Percentiles rank a stretch among this genome's conserved stretches.
Conservation (phyloP, 2,797 vertebrate species). For the Dermochelys coriacea region DNA sequence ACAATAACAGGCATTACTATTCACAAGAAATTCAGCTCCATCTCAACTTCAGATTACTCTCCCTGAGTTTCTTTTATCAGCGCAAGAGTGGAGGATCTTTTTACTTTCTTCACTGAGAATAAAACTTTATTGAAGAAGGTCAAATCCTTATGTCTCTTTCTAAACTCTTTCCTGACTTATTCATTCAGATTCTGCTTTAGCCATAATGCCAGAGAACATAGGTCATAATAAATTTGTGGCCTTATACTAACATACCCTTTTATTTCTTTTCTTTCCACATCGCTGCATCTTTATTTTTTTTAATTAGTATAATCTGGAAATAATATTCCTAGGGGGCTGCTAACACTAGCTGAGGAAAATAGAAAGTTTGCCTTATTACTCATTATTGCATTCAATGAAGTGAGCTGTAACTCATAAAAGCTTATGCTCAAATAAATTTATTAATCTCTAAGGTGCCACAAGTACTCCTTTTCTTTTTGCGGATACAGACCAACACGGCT, state of each 20-base stretch:
- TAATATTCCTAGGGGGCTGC: neutral
- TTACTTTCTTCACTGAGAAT: neutral
- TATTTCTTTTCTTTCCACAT: neutral
- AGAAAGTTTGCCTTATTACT: neutral
- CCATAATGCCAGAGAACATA: neutral
- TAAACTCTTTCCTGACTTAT: neutral
- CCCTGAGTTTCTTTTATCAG: neutral
- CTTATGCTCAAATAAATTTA: too few relatives aligned
- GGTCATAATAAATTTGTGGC: neutral
- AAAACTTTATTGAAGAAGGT: neutral
- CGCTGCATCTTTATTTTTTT: neutral
- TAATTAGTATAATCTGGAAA: neutral
- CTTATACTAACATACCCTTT: neutral
- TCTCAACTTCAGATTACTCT: neutral
- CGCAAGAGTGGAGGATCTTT: neutral
- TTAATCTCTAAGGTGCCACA: too few relatives aligned
- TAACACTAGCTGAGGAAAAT: rapidly evolving
- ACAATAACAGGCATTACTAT: neutral
- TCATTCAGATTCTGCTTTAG: neutral
- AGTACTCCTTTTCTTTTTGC: too few relatives aligned
- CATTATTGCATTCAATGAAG: too few relatives aligned
- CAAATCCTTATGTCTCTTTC: neutral
- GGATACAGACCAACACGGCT: too few relatives aligned
- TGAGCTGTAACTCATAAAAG: too few relatives aligned
- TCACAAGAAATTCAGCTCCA: neutral